phyloP scores from a whole-genome alignment of 92 coral and sea anemone genomes.

The Epizoanthus stellaris region DNA sequence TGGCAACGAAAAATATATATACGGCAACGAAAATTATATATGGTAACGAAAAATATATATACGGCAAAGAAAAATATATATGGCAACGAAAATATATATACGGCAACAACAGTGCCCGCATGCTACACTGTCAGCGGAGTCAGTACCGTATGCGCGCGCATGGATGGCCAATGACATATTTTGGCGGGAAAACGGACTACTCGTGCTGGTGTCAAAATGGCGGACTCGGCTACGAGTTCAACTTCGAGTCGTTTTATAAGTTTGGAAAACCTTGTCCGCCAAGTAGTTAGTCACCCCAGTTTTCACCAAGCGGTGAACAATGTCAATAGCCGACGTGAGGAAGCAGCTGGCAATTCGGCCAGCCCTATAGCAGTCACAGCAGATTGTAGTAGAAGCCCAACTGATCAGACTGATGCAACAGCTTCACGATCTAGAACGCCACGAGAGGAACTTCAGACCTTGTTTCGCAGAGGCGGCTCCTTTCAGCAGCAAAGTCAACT shows the following conservation, averaged over 20 bases:
- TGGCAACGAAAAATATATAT: neutral
- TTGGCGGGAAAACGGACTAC: too few species aligned
- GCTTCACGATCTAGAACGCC: conserved; percentile 2
- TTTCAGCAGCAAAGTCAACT: conserved; percentile 1
- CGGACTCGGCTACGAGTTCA: too few species aligned
- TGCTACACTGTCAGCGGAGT: neutral
- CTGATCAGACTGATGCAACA: neutral
- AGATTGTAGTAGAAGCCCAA: neutral
- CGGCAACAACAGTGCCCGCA: neutral
- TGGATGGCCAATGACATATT: neutral
- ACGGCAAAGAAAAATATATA: neutral
- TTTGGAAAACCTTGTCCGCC: conserved; percentile 14
- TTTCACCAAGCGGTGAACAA: conserved; percentile 24
- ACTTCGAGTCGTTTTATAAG: too few species aligned
- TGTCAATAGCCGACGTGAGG: neutral
- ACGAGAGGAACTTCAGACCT: conserved; percentile 20
- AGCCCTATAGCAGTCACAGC: neutral
- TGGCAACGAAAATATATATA: neutral
- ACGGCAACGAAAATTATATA: too few species aligned
- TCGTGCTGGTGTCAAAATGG: too few species aligned
- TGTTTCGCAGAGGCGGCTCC: conserved; percentile 16
- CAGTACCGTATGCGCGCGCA: neutral
- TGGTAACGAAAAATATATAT: neutral
- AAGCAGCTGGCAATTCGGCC: neutral
- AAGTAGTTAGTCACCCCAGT: conserved; percentile 33